These are phyloP conservation scores for Altica lythri DNA, from an alignment of 2,888 invertebrate genomes.

Conservation along the genomic window DNA sequence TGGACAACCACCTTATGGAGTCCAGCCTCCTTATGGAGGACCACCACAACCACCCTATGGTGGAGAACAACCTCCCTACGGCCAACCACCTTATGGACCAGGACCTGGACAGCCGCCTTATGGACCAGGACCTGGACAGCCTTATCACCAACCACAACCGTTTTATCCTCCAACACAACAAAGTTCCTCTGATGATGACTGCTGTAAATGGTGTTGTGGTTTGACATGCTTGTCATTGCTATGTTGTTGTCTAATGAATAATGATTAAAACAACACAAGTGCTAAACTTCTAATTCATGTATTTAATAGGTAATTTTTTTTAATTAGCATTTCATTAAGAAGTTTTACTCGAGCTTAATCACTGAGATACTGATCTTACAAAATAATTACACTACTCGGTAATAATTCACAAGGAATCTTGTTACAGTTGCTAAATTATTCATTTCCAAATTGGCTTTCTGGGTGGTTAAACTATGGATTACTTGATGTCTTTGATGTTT, in stretches of 20 bases:
- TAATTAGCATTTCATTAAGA: too few species aligned
- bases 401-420: too few species aligned
- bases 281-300: not conserved
- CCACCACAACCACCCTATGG: conserved; percentile 25
- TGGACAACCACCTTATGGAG: conserved; percentile 25
- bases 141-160: conserved; percentile 12
- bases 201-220: conserved; percentile 36
- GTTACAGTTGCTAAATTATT: too few species aligned
- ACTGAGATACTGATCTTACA: too few species aligned
- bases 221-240: conserved; percentile 33
- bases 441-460: too few species aligned
- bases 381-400: too few species aligned
- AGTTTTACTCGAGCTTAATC: too few species aligned
- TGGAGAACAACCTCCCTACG: conserved; percentile 17
- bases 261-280: too few species aligned
- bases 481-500: too few species aligned
- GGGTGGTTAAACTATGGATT: too few species aligned
- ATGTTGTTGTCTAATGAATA: conserved; percentile 36
- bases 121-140: conserved; percentile 19
- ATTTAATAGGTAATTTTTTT: not conserved
- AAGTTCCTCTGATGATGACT: conserved; percentile 22
- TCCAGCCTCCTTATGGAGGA: conserved; percentile 25
- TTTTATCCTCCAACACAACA: conserved; percentile 19
- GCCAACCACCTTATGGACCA: conserved; percentile 16
- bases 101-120: conserved; percentile 18